Percentiles rank a stretch among this genome's conserved stretches.
Evolutionary conservation across 2,113 vertebrate genomes (phyloP).

Genomic region (Sporophila hypoxantha): DNA sequence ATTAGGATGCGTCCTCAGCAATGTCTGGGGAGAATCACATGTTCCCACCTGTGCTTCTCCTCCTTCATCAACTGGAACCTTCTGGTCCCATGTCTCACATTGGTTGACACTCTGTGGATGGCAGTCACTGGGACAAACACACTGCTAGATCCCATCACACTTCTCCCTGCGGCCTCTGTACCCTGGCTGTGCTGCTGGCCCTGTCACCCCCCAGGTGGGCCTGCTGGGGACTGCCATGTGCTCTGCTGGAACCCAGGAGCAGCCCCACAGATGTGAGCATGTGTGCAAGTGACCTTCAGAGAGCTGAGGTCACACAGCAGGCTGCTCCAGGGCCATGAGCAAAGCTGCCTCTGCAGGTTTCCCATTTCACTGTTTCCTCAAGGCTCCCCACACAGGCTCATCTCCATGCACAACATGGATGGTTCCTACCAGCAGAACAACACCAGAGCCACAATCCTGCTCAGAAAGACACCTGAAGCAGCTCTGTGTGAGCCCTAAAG

Average conservation of each 20-base stretch:
- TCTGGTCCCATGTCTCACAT: not conserved
- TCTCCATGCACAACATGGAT: not conserved
- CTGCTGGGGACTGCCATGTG: not conserved
- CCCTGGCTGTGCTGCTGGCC: not conserved
- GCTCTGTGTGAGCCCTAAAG: not conserved
- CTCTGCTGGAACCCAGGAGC: not conserved
- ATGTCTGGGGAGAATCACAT: not conserved
- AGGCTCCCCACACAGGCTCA: not conserved
- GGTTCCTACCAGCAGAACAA: not conserved
- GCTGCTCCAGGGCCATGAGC: accelerated
- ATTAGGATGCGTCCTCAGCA: not conserved
- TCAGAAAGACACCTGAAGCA: not conserved
- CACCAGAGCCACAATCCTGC: not conserved
- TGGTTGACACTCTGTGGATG: accelerated
- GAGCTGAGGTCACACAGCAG: not conserved
- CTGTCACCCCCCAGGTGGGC: not conserved
- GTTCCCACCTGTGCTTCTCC: not conserved
- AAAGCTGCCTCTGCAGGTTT: not conserved
- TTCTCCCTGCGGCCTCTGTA: not conserved
- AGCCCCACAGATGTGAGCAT: accelerated
- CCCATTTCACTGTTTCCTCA: not conserved
- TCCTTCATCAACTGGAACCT: not conserved
- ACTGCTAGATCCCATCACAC: not conserved
- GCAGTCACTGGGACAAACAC: not conserved
- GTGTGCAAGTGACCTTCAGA: not conserved